Percentiles rank a stretch among this genome's conserved stretches.
Conservation (phyloP, 2,113 vertebrate species). For the Lutjanus erythropterus region DNA sequence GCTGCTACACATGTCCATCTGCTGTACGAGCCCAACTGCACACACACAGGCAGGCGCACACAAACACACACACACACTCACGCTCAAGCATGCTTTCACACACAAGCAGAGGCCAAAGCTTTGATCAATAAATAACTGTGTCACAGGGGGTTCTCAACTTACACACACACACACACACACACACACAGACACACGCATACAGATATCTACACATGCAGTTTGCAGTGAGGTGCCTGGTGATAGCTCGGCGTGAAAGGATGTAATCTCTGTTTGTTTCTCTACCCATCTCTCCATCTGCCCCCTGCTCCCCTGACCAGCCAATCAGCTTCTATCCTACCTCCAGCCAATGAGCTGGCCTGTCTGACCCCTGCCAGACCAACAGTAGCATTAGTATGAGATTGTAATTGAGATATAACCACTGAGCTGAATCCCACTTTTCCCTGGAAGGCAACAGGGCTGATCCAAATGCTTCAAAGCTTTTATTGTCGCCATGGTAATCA, state of each 20-base stretch:
- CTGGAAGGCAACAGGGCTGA: too few relatives aligned
- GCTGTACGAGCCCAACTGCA: conserved; percentile 55
- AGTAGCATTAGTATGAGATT: neutral
- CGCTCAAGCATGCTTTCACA: conserved; percentile 18
- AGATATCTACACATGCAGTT: conserved; percentile 14
- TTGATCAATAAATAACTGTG: conserved; percentile 72
- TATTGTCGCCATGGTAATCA: too few relatives aligned
- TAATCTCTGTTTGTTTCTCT: conserved; percentile 72
- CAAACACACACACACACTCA: neutral
- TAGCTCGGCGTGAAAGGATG: conserved; percentile 45
- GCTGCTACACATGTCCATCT: conserved; percentile 71
- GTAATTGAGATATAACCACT: conserved; percentile 7
- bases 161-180: neutral
- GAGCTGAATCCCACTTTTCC: neutral
- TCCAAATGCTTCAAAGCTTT: too few relatives aligned
- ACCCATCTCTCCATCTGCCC: conserved; percentile 70
- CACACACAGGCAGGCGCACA: neutral
- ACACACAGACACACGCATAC: neutral
- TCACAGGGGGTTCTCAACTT: conserved; percentile 7
- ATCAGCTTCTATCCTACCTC: conserved; percentile 36
- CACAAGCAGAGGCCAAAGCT: conserved; percentile 41
- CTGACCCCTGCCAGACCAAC: neutral
- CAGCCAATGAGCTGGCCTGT: conserved; percentile 16
- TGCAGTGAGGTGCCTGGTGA: conserved; percentile 50
- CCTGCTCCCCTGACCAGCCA: conserved; percentile 51